Base-by-base conservation (phyloP, 92 coral and sea anemone species). In the Heteractis magnifica region DNA sequence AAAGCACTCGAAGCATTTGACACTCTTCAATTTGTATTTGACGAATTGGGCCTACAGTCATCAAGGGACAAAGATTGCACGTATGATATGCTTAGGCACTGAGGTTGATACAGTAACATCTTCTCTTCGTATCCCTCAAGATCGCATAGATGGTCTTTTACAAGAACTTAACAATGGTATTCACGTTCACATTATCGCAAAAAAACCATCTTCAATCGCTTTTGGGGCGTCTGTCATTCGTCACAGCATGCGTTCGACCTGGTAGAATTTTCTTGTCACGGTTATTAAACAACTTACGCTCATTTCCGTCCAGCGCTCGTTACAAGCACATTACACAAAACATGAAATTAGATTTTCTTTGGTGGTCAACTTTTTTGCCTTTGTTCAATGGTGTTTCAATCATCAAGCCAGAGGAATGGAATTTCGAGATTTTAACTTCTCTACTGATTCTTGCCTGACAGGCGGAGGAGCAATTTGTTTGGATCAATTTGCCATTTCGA, bases 31-130 rank as follows among this genome's bases (percentile, higher is more conserved):
- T 71, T 55, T 14, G 59, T 86, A 73, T 86, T 86, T 26, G 88
- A 85, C 49, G 82, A 79, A 50, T 74, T 86, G 77, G 88, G 77
- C 84, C 72, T 5, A 84, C 83, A 52, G 51, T 85, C 59, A n/a
- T 77, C n/a, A n/a, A n/a, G n/a, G 5, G 83, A 56, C 49, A 59
- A 84, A n/a, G n/a, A n/a, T n/a, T n/a, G n/a, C n/a, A n/a, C n/a
- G n/a, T n/a, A n/a, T n/a, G n/a, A n/a, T n/a, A n/a, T n/a, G n/a
- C n/a, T n/a, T n/a, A n/a, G 34, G 34, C 34, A 26, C 1, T 26
- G 34, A 26, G 34, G 34, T 26, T 26, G 34, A 26, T 26, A 26
- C 34, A 26, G 34, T 26, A 26, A 26, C 34, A 26, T 26, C 1
- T 26, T 26, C 34, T 26, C 34, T 26, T 26, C 34, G 0, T 26